These are phyloP conservation scores for Noctua comes DNA, from an alignment of 2,888 invertebrate genomes.

Conservation along the genomic window DNA sequence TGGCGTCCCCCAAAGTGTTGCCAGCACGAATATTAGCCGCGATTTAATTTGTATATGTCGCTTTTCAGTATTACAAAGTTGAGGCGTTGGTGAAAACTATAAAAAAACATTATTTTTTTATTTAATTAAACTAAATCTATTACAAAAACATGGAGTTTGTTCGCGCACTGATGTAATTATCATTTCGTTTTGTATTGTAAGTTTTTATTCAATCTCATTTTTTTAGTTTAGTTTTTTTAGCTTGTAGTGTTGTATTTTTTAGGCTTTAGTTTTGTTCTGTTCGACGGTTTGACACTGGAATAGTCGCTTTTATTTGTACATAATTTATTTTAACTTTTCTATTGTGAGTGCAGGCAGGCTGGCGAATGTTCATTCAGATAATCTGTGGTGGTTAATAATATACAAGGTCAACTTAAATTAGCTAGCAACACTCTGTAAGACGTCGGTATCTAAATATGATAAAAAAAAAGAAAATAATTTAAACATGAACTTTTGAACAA, in stretches of 20 bases:
- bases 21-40: conserved; percentile 45
- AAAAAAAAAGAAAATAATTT: too few species aligned
- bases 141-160: conserved; percentile 38
- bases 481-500: too few species aligned
- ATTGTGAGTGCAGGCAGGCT: not conserved
- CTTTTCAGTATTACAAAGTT: conserved; percentile 84
- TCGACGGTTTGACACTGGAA: conserved; percentile 55
- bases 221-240: conserved; percentile 65
- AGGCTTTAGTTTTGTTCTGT: conserved; percentile 64
- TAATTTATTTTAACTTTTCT: conserved; percentile 22
- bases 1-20: conserved; percentile 28
- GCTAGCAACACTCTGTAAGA: not conserved
- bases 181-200: conserved; percentile 24
- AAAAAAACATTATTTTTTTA: conserved; percentile 35
- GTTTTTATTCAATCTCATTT: conserved; percentile 70
- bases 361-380: not conserved
- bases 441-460: not conserved
- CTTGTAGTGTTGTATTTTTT: conserved; percentile 68
- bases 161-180: conserved; percentile 51
- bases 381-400: not conserved
- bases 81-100: conserved; percentile 73
- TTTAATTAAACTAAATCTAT: conserved; percentile 38
- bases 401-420: not conserved
- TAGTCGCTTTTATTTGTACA: conserved; percentile 35
- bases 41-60: conserved; percentile 64